Conservation (phyloP, 2,888 invertebrate genomes). For the Ochlodes sylvanus region DNA sequence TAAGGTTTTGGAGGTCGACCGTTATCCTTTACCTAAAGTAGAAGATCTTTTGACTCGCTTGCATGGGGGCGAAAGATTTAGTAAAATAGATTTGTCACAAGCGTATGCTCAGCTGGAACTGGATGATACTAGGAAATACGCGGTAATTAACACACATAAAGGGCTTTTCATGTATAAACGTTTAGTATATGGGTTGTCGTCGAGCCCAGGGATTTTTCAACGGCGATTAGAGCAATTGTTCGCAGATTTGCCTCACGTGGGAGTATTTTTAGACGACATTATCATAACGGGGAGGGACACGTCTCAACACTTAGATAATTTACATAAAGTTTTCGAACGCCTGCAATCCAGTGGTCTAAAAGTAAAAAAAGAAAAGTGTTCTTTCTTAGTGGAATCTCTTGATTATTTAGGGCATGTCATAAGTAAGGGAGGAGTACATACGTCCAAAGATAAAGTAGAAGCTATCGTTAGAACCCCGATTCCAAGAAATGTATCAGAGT, state of each 20-base stretch:
- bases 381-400: no score
- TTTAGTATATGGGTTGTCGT: constrained; percentile 22
- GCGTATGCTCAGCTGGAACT: neutral
- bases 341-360: no score
- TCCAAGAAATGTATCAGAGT: no score
- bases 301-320: no score
- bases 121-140: neutral
- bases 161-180: constrained; percentile 40
- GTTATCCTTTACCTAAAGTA: constrained; percentile 45
- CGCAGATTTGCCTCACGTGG: constrained; percentile 40
- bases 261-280: constrained; percentile 1
- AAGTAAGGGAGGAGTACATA: no score
- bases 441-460: no score
- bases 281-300: neutral
- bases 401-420: no score
- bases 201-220: constrained; percentile 45
- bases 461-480: no score
- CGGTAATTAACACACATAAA: neutral
- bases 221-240: constrained; percentile 42
- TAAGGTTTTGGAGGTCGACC: constrained; percentile 47
- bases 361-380: no score
- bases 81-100: neutral
- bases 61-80: constrained; percentile 32
- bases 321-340: no score
- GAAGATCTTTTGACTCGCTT: constrained; percentile 44